Percentiles rank a stretch among this genome's conserved stretches.
Conservation (phyloP, 2,113 vertebrate species). For the Herpailurus yagouaroundi region DNA sequence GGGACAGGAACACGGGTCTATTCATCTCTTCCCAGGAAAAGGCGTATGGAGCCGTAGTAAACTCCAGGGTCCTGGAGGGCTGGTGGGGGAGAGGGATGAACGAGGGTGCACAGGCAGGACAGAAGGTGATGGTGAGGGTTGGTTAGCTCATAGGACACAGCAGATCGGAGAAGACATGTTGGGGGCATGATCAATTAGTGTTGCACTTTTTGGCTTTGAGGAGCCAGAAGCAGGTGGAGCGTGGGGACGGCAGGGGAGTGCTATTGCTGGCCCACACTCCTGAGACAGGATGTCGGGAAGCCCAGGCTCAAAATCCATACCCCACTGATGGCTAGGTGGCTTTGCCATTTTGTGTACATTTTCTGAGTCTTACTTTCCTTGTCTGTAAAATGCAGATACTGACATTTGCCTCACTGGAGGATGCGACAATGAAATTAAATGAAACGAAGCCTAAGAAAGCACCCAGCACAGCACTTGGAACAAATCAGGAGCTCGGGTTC, state of each 20-base stretch:
- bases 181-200: background rate
- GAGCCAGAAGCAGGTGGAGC: background rate
- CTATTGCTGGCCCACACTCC: too few relatives aligned
- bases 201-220: background rate
- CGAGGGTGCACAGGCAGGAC: background rate
- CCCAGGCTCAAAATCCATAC: background rate
- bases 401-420: background rate
- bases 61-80: background rate
- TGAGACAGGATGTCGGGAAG: background rate
- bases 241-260: background rate
- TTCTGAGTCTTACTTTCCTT: background rate
- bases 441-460: background rate
- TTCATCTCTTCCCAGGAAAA: background rate
- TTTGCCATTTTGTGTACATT: background rate
- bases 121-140: background rate
- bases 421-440: background rate
- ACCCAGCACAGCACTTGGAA: background rate
- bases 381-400: background rate
- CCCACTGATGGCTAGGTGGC: rapidly evolving
- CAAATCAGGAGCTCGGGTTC: background rate
- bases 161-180: rapidly evolving
- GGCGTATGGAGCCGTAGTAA: background rate
- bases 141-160: background rate
- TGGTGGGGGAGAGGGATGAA: rapidly evolving
- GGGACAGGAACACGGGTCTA: rapidly evolving